Percentiles rank a stretch among this genome's conserved stretches.
Evolutionary conservation across 1,140 invertebrate genomes (phyloP).

Genomic region (Belonocnema kinseyi): DNA sequence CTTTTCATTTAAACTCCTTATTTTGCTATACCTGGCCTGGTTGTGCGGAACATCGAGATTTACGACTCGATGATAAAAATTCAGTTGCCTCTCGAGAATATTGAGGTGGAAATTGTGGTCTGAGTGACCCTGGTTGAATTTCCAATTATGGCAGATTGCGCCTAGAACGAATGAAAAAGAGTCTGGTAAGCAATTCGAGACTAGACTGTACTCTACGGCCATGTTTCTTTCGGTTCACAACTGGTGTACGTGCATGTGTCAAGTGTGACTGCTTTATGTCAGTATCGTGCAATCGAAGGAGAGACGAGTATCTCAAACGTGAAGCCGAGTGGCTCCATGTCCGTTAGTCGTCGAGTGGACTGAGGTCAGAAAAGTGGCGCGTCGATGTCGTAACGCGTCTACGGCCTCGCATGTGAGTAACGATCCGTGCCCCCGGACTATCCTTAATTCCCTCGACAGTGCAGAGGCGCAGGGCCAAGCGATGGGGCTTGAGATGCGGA

Average conservation of each 20-base stretch:
- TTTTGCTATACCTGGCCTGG: no score
- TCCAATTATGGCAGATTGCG: neutral
- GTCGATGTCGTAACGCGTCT: conserved; percentile 27
- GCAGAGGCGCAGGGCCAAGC: neutral
- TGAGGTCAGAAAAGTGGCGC: conserved; percentile 31
- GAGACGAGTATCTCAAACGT: conserved; percentile 25
- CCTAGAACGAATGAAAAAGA: neutral
- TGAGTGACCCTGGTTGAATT: no score
- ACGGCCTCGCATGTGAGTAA: conserved; percentile 29
- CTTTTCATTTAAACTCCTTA: no score
- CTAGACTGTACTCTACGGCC: neutral
- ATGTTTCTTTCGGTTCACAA: conserved; percentile 24
- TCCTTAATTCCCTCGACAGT: conserved; percentile 16
- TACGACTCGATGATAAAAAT: no score
- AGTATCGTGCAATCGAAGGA: conserved; percentile 30
- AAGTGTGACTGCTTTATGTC: conserved; percentile 31
- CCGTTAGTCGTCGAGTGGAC: conserved; percentile 25
- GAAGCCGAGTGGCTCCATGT: conserved; percentile 14
- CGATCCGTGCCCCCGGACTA: conserved; percentile 6
- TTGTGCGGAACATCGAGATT: no score
- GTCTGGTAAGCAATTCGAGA: neutral
- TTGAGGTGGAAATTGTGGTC: no score
- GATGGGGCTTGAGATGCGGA: neutral
- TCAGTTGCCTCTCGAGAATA: no score
- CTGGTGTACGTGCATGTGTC: conserved; percentile 22